Evolutionary conservation across 2,797 vertebrate genomes (phyloP), one percentile per base, ranked within the genome.

Genomic region (Chelon labrosus): DNA sequence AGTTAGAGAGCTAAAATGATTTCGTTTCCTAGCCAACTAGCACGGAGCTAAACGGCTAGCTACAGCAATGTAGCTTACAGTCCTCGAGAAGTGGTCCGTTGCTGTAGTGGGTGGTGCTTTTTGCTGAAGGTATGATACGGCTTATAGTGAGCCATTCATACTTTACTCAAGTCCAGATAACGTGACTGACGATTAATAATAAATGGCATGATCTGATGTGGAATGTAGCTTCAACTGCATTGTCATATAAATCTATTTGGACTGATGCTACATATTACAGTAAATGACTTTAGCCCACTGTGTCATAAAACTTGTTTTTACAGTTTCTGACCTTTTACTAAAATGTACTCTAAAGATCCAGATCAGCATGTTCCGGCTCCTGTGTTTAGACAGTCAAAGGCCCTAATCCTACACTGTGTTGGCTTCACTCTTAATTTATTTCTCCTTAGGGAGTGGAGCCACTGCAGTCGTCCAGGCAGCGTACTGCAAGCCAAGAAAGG

Each of bases 381-480:
- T 53, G 59, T 22, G 27, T 22, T n/a, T 16, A 3, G 3, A 6
- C 10, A 49, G 46, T 10, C n/a, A 19, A 49, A 49, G 17, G 3
- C n/a, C 7, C 31, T 35, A 35, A 35, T 47, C 20, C 12, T 2
- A 1, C 11, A 20, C 10, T 64, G 14, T 39, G 20, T 27, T 19
- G 12, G 22, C 58, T 56, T 67, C 44, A 49, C 27, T 61, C 16
- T 22, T 55, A 6, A 47, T 57, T 3, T 64, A 66, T 19, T 38
- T 61, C 6, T 58, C 57, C 53, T 0, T 87, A 99, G 98, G 98
- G 68, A 99, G 98, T 0, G 98, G 98, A 89, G 98, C 98, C 37
- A 99, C 98, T 4, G 98, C 98, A 0, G 98, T 99, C 87, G 98
- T 99, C 69, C 98, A 99, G 86, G 98, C 98, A 50, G 98, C 98